phyloP scores from a whole-genome alignment of 2,888 invertebrate species.

The Tetranychus truncatus region DNA sequence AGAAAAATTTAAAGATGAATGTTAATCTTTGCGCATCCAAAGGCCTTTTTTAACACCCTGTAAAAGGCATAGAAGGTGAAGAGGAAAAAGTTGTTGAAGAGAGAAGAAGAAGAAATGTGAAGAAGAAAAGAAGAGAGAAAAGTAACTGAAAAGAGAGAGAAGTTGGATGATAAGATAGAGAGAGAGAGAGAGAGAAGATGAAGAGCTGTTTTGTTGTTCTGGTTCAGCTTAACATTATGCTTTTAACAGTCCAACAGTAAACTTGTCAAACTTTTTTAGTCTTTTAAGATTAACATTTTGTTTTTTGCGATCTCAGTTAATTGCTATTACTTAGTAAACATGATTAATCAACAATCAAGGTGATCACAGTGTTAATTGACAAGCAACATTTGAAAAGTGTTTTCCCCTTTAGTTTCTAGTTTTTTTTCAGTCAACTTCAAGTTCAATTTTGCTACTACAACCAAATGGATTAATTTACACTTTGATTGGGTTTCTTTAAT shows the following conservation, averaged over 20 bases:
- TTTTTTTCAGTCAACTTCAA: neutral
- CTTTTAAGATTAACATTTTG: neutral
- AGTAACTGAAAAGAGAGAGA: neutral
- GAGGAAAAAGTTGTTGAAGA: neutral
- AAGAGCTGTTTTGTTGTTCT: neutral
- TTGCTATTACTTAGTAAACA: neutral
- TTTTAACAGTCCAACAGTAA: neutral
- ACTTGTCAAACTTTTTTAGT: neutral
- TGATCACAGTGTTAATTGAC: neutral
- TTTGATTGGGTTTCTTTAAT: too few species aligned
- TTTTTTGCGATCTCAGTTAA: neutral
- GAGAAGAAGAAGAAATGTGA: neutral
- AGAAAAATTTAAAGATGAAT: neutral
- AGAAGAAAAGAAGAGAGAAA: neutral
- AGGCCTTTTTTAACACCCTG: constrained; percentile 2
- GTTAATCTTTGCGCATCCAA: neutral
- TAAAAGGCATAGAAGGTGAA: neutral
- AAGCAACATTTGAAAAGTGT: neutral
- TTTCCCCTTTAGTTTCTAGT: neutral
- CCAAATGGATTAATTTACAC: neutral
- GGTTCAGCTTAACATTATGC: neutral
- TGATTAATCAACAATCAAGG: neutral
- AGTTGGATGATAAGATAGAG: neutral
- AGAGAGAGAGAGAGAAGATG: neutral
- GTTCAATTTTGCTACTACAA: neutral